Percentiles rank a stretch among this genome's conserved stretches.
Conservation (phyloP, 2,888 invertebrate species). For the Limnephilus auricula region DNA sequence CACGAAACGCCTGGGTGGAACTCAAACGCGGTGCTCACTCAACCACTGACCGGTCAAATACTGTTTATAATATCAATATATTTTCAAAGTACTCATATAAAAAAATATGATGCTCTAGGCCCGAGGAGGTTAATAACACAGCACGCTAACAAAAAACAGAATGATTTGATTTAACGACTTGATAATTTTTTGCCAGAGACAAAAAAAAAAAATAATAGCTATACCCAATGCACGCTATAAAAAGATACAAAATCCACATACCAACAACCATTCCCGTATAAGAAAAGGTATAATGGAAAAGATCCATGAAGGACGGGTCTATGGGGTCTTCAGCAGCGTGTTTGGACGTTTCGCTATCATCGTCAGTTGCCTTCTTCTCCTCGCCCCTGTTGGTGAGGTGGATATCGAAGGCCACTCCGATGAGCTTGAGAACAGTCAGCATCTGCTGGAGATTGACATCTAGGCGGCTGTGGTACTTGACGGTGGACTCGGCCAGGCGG, state of each 20-base stretch:
- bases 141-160: too few relatives aligned
- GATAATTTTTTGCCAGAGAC: too few relatives aligned
- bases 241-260: conserved; percentile 68
- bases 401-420: conserved; percentile 89
- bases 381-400: conserved; percentile 72
- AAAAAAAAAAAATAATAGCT: too few relatives aligned
- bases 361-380: conserved; percentile 69
- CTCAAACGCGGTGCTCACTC: too few relatives aligned
- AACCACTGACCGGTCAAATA: too few relatives aligned
- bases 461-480: not conserved
- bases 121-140: too few relatives aligned
- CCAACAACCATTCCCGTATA: conserved; percentile 92
- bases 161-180: too few relatives aligned
- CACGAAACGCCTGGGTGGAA: too few relatives aligned
- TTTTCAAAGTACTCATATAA: too few relatives aligned
- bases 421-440: conserved; percentile 88
- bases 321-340: conserved; percentile 73
- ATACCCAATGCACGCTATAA: not conserved
- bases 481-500: conserved; percentile 15
- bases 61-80: too few relatives aligned
- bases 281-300: conserved; percentile 87
- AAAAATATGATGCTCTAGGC: too few relatives aligned
- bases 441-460: conserved; percentile 71
- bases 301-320: conserved; percentile 77
- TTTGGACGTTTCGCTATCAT: conserved; percentile 72